Conservation (phyloP, 2,113 vertebrate genomes). For the Telmatochromis sp. region DNA sequence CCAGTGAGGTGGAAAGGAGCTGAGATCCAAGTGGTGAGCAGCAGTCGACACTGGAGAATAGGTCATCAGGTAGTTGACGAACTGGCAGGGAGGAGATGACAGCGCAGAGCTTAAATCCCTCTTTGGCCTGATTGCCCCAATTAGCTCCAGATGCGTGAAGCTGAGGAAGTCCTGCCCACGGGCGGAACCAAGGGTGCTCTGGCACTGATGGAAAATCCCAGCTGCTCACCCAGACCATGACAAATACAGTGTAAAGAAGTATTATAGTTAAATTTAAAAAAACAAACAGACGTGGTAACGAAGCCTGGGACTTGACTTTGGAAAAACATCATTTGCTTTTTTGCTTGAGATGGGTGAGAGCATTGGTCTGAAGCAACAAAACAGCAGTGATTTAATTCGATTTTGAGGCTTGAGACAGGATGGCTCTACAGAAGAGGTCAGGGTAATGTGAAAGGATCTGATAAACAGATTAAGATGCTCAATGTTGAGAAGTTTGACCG, state of each 20-base stretch:
- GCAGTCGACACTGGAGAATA: fast-evolving
- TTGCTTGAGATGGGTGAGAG: neutral
- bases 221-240: too few species aligned
- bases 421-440: neutral
- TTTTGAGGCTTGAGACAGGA: neutral
- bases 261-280: fast-evolving
- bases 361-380: neutral
- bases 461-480: neutral
- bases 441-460: neutral
- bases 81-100: too few species aligned
- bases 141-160: too few species aligned
- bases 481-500: neutral
- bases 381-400: neutral
- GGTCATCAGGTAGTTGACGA: too few species aligned
- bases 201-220: too few species aligned
- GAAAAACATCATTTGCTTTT: neutral
- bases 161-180: too few species aligned
- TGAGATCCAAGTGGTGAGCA: too few species aligned
- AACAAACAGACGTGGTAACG: fast-evolving
- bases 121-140: too few species aligned
- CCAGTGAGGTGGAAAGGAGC: too few species aligned
- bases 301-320: fast-evolving
- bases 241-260: neutral
- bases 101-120: too few species aligned
- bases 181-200: too few species aligned